Evolutionary conservation across 1,140 invertebrate species (phyloP).

Genomic region (Lineus longissimus): DNA sequence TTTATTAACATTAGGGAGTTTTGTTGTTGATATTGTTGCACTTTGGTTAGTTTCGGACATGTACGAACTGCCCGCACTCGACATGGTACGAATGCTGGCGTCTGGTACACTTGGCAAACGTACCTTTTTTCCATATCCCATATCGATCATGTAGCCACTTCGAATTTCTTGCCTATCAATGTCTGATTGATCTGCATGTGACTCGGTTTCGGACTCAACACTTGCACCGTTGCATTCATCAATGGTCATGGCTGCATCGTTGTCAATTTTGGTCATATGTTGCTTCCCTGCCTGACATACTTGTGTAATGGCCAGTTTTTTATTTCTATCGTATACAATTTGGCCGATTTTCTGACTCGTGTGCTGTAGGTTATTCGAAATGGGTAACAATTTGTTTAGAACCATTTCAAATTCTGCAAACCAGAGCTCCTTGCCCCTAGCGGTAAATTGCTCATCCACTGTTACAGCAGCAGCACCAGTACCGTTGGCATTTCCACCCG

Average conservation of each 20-base stretch:
- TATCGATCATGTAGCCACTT: conserved; percentile 2
- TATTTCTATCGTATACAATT: conserved; percentile 2
- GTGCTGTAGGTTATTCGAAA: conserved; percentile 4
- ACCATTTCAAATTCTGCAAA: conserved; percentile 1
- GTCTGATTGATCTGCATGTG: conserved; percentile 1
- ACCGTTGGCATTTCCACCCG: too few species aligned
- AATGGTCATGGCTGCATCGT: neutral
- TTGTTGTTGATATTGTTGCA: conserved; percentile 1
- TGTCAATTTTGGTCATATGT: conserved; percentile 6
- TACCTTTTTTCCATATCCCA: conserved; percentile 5
- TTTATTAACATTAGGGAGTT: neutral
- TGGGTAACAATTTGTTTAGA: conserved; percentile 7
- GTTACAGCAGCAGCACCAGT: neutral
- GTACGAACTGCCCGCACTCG: neutral
- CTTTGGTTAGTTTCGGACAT: conserved; percentile 5
- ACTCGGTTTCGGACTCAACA: neutral
- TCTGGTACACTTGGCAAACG: conserved; percentile 8
- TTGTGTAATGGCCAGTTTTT: conserved; percentile 5
- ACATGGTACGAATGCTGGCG: neutral
- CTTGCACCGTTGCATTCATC: neutral
- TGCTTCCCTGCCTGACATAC: neutral
- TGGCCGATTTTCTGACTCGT: conserved; percentile 4
- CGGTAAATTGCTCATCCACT: conserved; percentile 3
- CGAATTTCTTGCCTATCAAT: conserved; percentile 3
- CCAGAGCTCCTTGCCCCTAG: conserved; percentile 5